phyloP scores from a whole-genome alignment of 2,888 invertebrate species.

The Macaria notata region DNA sequence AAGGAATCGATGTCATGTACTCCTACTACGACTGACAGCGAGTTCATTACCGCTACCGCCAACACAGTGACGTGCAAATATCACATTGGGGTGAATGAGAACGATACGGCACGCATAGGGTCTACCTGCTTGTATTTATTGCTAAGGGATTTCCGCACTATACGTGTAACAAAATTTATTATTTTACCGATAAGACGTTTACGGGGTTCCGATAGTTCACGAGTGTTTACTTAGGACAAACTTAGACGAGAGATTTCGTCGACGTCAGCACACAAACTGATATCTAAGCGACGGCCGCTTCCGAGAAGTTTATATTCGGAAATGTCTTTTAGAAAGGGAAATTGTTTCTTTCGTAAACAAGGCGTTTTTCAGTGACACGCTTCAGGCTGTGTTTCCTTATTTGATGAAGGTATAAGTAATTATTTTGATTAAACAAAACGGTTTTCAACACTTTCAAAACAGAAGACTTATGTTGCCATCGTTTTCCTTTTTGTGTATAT shows the following conservation, averaged over 20 bases:
- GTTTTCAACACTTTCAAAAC: too few relatives aligned
- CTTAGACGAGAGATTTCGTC: constrained; percentile 41
- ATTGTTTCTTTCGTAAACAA: constrained; percentile 20
- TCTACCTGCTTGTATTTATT: too few relatives aligned
- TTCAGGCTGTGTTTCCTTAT: background rate
- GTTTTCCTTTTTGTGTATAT: too few relatives aligned
- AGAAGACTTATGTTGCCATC: too few relatives aligned
- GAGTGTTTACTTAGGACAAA: constrained; percentile 48
- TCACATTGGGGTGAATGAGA: background rate
- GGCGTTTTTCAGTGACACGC: constrained; percentile 3
- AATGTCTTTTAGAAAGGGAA: constrained; percentile 13
- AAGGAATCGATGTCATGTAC: too few relatives aligned
- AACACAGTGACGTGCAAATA: constrained; percentile 1
- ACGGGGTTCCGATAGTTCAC: constrained; percentile 25
- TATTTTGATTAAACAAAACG: too few relatives aligned
- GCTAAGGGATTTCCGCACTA: too few relatives aligned
- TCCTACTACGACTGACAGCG: background rate
- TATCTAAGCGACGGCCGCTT: constrained; percentile 27
- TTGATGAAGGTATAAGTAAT: too few relatives aligned
- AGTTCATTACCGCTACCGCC: constrained; percentile 1
- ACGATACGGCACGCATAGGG: constrained; percentile 6
- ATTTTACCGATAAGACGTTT: constrained; percentile 23
- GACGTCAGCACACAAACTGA: constrained; percentile 31
- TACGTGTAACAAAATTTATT: too few relatives aligned
- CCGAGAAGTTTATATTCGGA: constrained; percentile 25